These are phyloP conservation scores for Nettapus auritus DNA, from an alignment of 2,113 vertebrate species.

Conservation along the genomic window DNA sequence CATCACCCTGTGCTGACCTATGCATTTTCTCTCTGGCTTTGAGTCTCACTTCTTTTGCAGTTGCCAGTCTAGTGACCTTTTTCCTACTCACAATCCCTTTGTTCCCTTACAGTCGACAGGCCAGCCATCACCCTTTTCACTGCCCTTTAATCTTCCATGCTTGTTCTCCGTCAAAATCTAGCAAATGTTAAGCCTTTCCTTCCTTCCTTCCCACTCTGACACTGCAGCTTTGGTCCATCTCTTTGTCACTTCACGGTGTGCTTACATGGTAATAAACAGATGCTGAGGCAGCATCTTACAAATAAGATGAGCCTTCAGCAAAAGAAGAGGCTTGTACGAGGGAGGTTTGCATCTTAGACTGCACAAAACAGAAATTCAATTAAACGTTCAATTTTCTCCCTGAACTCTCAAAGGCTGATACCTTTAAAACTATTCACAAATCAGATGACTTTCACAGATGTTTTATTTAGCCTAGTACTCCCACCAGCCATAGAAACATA, in stretches of 20 bases:
- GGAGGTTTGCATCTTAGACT: not conserved
- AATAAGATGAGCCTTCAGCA: not conserved
- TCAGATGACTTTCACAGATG: not conserved
- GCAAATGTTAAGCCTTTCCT: not conserved
- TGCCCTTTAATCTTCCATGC: not conserved
- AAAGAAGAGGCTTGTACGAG: not conserved
- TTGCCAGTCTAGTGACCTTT: not conserved
- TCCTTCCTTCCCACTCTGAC: not conserved
- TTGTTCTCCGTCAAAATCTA: not conserved
- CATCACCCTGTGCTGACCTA: not conserved
- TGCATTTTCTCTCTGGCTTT: not conserved
- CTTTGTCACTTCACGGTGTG: not conserved
- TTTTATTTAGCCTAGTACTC: not conserved
- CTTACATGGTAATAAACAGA: not conserved
- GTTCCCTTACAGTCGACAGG: not conserved
- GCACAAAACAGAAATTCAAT: not conserved
- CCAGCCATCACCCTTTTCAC: not conserved
- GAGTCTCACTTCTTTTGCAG: not conserved
- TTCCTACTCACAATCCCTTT: not conserved
- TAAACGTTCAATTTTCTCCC: not conserved
- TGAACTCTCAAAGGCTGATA: not conserved
- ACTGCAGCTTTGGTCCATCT: not conserved
- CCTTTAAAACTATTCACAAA: not conserved
- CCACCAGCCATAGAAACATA: not conserved
- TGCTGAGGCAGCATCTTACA: not conserved